Evolutionary conservation across 2,113 vertebrate species (phyloP).

Genomic region (Platysteira castanea): DNA sequence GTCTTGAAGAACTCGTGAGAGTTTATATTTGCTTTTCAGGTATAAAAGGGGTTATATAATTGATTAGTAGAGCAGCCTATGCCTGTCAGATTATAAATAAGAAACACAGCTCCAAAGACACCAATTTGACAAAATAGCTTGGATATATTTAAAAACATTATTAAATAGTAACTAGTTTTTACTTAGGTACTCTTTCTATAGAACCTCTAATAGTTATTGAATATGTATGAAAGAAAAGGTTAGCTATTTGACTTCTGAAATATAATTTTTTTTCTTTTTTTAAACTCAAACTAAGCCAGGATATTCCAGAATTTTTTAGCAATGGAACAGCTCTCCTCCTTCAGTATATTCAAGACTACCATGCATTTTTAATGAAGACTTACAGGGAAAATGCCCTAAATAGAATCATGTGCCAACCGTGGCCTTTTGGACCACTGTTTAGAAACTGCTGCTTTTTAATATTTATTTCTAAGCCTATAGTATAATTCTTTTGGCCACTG

Average conservation of each 20-base stretch:
- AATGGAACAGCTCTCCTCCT: background rate
- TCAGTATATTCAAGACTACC: background rate
- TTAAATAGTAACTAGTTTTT: background rate
- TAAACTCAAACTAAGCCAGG: background rate
- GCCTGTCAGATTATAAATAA: background rate
- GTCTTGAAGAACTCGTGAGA: background rate
- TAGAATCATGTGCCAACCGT: background rate
- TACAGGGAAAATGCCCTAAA: background rate
- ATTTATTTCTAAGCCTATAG: background rate
- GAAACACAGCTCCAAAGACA: background rate
- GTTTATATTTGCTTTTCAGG: constrained; percentile 24
- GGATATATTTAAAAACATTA: background rate
- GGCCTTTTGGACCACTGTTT: background rate
- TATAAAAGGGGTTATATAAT: background rate
- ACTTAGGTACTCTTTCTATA: background rate
- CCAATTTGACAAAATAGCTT: background rate
- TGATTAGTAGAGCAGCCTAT: background rate
- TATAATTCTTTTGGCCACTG: background rate
- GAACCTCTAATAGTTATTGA: background rate
- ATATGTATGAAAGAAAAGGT: background rate
- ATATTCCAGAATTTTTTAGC: background rate
- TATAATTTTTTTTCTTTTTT: background rate
- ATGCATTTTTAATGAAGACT: background rate
- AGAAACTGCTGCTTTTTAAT: background rate
- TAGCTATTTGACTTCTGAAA: background rate